Percentiles rank a stretch among this genome's conserved stretches.
Conservation (phyloP, 2,113 vertebrate genomes). For the Boulengeromyrus knoepffleri region DNA sequence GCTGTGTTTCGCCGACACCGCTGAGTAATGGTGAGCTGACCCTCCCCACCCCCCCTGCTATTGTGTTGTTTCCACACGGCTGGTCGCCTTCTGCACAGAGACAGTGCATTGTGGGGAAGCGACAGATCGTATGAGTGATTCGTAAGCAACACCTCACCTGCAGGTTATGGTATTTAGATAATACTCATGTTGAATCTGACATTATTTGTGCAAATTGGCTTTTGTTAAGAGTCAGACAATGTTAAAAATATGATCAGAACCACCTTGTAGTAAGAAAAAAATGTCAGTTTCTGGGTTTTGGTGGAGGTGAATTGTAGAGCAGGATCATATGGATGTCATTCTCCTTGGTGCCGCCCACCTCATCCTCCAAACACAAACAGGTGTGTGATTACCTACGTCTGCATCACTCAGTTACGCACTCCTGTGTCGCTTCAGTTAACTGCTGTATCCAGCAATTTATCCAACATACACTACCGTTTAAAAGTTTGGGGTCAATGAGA, state of each 20-base stretch:
- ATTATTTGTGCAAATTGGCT: background rate
- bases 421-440: background rate
- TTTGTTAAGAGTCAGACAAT: background rate
- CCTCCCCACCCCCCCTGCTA: too few species aligned
- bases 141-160: background rate
- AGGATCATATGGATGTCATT: background rate
- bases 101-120: background rate
- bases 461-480: too few species aligned
- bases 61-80: background rate
- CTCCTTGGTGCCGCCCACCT: background rate
- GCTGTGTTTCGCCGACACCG: background rate
- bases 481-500: too few species aligned
- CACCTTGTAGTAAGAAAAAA: background rate
- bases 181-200: background rate
- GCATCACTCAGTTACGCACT: background rate
- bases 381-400: background rate
- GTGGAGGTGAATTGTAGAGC: background rate
- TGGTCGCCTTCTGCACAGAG: background rate
- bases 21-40: background rate
- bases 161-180: background rate
- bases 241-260: background rate
- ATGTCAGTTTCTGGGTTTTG: background rate
- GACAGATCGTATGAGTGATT: slow-evolving; percentile 1
- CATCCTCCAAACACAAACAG: background rate
- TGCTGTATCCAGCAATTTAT: background rate